phyloP scores from a whole-genome alignment of 1,140 invertebrate species.

The Calliphora vicina region DNA sequence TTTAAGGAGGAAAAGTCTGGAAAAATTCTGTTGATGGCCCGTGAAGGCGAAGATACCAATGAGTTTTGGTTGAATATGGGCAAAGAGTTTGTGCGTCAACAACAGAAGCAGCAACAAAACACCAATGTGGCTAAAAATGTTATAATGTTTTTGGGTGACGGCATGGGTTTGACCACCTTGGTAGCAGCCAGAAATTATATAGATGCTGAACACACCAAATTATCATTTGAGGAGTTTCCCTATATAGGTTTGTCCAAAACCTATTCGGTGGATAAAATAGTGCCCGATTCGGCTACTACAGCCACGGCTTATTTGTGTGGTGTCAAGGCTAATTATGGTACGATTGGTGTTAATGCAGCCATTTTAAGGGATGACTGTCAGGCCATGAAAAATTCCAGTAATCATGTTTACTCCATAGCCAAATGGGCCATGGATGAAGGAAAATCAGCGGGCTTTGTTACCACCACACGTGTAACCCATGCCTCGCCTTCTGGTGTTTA shows the following conservation, averaged over 20 bases:
- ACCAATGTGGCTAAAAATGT: slow-evolving; percentile 73
- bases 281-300: slow-evolving; percentile 80
- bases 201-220: slow-evolving; percentile 71
- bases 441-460: slow-evolving; percentile 79
- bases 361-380: slow-evolving; percentile 69
- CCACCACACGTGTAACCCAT: slow-evolving; percentile 81
- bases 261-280: slow-evolving; percentile 82
- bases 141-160: slow-evolving; percentile 82
- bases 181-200: slow-evolving; percentile 73
- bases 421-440: slow-evolving; percentile 78
- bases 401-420: slow-evolving; percentile 72
- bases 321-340: slow-evolving; percentile 83
- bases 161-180: slow-evolving; percentile 80
- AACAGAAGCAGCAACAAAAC: slow-evolving; percentile 58
- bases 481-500: slow-evolving; percentile 79
- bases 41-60: slow-evolving; percentile 55
- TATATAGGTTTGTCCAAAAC: slow-evolving; percentile 80
- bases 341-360: slow-evolving; percentile 77
- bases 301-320: slow-evolving; percentile 83
- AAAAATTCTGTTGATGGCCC: neutral
- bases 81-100: slow-evolving; percentile 50
- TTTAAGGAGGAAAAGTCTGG: slow-evolving; percentile 32
- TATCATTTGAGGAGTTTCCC: slow-evolving; percentile 82
- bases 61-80: slow-evolving; percentile 60
- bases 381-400: slow-evolving; percentile 66